Evolutionary conservation across 1,140 invertebrate species (phyloP).

Genomic region (Tetragonula clypearis): DNA sequence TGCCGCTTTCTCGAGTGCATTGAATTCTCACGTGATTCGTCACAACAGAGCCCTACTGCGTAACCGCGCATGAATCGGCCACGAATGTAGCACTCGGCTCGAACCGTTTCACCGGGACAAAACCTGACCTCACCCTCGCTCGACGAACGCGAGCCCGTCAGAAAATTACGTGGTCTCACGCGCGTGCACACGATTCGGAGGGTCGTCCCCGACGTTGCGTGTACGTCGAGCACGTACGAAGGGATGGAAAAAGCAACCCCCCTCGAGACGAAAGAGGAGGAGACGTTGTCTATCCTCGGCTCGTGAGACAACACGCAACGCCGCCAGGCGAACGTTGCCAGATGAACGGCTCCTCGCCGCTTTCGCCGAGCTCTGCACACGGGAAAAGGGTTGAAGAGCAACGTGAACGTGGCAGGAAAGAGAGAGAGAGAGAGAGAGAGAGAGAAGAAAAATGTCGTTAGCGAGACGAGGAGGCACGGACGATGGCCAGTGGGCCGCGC

Average conservation of each 20-base stretch:
- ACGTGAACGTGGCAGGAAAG: background rate
- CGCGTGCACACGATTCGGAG: slow-evolving; percentile 62
- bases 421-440: background rate
- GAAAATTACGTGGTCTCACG: slow-evolving; percentile 65
- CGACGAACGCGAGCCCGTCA: background rate
- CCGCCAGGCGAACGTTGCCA: slow-evolving; percentile 22
- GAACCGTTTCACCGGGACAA: slow-evolving; percentile 23
- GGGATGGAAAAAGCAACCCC: slow-evolving; percentile 36
- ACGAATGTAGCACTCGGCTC: background rate
- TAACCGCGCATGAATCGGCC: background rate
- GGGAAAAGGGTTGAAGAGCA: slow-evolving; percentile 14
- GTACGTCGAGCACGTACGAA: slow-evolving; percentile 50
- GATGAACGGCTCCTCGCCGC: slow-evolving; percentile 19
- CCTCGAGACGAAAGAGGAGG: slow-evolving; percentile 10
- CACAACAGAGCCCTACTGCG: too few relatives aligned
- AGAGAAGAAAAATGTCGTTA: slow-evolving; percentile 27
- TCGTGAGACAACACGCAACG: slow-evolving; percentile 66
- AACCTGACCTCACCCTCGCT: slow-evolving; percentile 59
- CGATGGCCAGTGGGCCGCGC: slow-evolving; percentile 56
- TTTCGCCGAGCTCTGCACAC: background rate
- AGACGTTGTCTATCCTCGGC: slow-evolving; percentile 15
- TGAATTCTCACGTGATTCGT: background rate
- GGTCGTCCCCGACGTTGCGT: slow-evolving; percentile 52
- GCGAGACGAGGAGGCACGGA: slow-evolving; percentile 20
- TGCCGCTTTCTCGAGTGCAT: background rate